These are phyloP conservation scores for Turnix velox DNA, from an alignment of 2,113 vertebrate species.

Conservation along the genomic window DNA sequence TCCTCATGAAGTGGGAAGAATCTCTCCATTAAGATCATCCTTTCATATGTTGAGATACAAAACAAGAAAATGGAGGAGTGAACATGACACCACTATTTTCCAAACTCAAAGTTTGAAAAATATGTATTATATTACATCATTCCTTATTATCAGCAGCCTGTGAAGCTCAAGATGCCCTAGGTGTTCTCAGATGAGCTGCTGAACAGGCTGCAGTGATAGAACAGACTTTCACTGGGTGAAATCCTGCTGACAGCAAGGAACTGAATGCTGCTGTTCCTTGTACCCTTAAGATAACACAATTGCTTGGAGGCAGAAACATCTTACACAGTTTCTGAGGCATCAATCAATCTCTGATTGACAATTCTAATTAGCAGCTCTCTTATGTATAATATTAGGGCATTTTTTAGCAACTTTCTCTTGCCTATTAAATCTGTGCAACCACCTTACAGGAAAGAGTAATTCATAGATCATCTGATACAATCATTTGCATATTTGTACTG, in stretches of 20 bases:
- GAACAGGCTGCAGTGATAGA: slow-evolving; percentile 58
- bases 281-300: slow-evolving; percentile 71
- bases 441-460: slow-evolving; percentile 4
- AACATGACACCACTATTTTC: not conserved
- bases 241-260: slow-evolving; percentile 68
- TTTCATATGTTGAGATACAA: not conserved
- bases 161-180: slow-evolving; percentile 38
- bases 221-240: slow-evolving; percentile 40
- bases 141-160: slow-evolving; percentile 24
- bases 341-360: slow-evolving; percentile 77
- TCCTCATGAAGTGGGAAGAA: not conserved
- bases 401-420: slow-evolving; percentile 55
- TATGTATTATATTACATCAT: not conserved
- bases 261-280: slow-evolving; percentile 43
- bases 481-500: slow-evolving; percentile 55
- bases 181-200: slow-evolving; percentile 51
- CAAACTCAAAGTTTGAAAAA: not conserved
- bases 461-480: slow-evolving; percentile 60
- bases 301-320: slow-evolving; percentile 50
- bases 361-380: slow-evolving; percentile 74
- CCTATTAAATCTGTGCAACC: slow-evolving; percentile 50
- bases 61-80: not conserved
- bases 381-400: slow-evolving; percentile 47
- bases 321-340: slow-evolving; percentile 47
- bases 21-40: not conserved